A percentile compares a stretch with the other conserved stretches of the same genome.
These are phyloP conservation scores for Spilogale gracilis DNA, from an alignment of 2,113 vertebrate species.

Conservation along the genomic window DNA sequence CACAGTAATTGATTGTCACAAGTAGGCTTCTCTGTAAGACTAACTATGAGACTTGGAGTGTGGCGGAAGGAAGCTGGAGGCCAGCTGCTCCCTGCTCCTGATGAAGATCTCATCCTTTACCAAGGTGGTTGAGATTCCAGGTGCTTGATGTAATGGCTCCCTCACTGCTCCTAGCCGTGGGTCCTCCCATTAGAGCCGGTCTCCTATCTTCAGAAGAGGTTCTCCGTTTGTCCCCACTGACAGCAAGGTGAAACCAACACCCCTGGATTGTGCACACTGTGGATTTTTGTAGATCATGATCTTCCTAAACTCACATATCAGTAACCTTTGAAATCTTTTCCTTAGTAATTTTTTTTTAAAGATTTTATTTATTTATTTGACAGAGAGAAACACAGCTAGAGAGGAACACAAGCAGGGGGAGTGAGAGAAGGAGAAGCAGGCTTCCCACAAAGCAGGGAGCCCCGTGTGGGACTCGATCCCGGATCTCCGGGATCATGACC, in stretches of 20 bases:
- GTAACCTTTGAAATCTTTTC: background rate
- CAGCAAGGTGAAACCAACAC: background rate
- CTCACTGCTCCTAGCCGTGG: background rate
- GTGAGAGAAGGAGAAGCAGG: no score
- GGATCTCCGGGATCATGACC: no score
- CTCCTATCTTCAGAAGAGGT: background rate
- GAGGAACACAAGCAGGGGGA: no score
- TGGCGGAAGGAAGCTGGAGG: background rate
- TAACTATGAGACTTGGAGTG: background rate
- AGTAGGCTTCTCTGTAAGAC: background rate
- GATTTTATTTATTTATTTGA: no score
- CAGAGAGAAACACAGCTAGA: no score
- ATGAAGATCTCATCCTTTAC: background rate
- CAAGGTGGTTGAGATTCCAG: background rate
- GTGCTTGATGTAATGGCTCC: background rate
- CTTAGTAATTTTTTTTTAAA: background rate
- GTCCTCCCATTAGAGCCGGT: background rate
- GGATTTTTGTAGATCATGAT: background rate
- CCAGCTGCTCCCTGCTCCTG: background rate
- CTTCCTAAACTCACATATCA: background rate
- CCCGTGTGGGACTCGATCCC: no score
- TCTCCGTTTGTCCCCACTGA: background rate
- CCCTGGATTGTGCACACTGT: no score
- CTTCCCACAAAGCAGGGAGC: no score
- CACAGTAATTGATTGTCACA: background rate